phyloP scores from a whole-genome alignment of 2,113 vertebrate species.

The Mus pahari region DNA sequence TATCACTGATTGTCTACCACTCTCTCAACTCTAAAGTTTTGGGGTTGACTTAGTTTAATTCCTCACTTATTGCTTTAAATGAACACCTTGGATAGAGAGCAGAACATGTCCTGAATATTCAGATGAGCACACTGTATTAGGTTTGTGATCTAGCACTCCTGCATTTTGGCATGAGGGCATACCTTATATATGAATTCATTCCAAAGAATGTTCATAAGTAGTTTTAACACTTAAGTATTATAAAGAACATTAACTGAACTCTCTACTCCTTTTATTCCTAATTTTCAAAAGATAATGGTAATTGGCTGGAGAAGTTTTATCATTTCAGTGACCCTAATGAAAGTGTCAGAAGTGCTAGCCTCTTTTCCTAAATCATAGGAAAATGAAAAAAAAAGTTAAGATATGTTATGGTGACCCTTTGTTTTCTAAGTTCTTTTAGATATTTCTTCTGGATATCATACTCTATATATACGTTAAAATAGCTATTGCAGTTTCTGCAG shows the following conservation, averaged over 20 bases:
- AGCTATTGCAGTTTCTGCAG: not conserved
- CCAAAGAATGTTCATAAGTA: not conserved
- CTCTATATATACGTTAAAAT: not conserved
- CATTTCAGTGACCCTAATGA: not conserved
- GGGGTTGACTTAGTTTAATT: not conserved
- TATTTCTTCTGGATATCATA: not conserved
- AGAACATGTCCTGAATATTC: not conserved
- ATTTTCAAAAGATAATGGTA: not conserved
- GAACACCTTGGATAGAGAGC: not conserved
- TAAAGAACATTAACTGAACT: not conserved
- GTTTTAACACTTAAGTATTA: not conserved
- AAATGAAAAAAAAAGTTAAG: not conserved
- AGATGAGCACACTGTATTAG: not conserved
- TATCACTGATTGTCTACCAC: not conserved
- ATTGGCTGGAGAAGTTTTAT: not conserved
- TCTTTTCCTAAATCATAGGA: not conserved
- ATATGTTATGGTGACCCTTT: not conserved
- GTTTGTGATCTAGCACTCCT: not conserved
- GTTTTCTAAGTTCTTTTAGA: not conserved
- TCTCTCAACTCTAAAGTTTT: not conserved
- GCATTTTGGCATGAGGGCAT: not conserved
- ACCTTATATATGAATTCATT: not conserved
- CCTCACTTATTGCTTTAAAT: not conserved
- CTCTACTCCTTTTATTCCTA: not conserved
- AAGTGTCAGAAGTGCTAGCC: not conserved